These are phyloP conservation scores for Anhinga rufa DNA, from an alignment of 2,113 vertebrate genomes.

Conservation along the genomic window DNA sequence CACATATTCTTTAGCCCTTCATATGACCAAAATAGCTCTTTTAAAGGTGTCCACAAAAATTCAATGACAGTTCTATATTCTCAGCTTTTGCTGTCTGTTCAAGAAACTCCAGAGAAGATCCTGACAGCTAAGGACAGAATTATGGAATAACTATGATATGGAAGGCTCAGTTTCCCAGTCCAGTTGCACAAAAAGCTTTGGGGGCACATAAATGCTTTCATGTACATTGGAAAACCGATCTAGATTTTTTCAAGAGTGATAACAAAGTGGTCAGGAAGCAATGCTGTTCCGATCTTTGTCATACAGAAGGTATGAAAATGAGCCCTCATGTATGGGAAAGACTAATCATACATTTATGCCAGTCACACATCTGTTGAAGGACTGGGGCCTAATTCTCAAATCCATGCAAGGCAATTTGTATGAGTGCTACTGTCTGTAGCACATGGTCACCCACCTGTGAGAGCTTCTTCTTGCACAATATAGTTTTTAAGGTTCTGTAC, in stretches of 20 bases:
- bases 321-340: background rate
- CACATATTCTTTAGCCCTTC: background rate
- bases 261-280: background rate
- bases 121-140: background rate
- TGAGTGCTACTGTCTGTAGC: too few relatives aligned
- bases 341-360: background rate
- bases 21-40: background rate
- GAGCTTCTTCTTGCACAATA: background rate
- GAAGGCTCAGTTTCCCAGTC: background rate
- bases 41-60: background rate
- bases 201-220: background rate
- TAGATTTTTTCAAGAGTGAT: background rate
- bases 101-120: background rate
- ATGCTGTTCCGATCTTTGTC: background rate
- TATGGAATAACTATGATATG: background rate
- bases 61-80: background rate
- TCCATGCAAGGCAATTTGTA: background rate
- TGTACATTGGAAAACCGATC: background rate
- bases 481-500: background rate
- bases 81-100: background rate
- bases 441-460: background rate
- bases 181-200: background rate
- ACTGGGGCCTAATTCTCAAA: background rate
- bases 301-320: background rate
- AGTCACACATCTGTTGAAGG: background rate